A percentile compares a stretch with the other conserved stretches of the same genome.
Conservation (phyloP, 2,113 vertebrate species). For the Heterochromis multidens region DNA sequence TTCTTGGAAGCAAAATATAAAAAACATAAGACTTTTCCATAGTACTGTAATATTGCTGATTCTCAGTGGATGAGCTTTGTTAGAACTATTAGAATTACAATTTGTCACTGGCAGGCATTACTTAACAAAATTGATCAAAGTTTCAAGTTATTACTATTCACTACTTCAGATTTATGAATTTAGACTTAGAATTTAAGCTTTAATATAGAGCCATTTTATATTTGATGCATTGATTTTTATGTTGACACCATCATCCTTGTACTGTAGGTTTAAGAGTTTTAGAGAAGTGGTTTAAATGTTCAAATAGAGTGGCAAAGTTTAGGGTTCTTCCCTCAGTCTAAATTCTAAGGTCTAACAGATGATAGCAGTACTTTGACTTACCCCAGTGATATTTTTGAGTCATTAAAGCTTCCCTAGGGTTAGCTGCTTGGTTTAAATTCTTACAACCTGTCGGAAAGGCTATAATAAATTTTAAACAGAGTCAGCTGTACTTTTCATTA, state of each 20-base stretch:
- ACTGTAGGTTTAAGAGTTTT: neutral
- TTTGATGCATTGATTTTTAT: neutral
- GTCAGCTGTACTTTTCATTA: neutral
- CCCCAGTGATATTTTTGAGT: slow-evolving; percentile 8
- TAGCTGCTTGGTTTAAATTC: neutral
- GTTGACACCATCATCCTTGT: neutral
- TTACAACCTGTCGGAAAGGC: neutral
- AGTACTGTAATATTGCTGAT: neutral
- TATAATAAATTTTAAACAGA: neutral
- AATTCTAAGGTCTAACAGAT: neutral
- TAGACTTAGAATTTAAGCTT: neutral
- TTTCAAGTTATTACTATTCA: neutral
- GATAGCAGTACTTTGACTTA: slow-evolving; percentile 11
- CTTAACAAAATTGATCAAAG: neutral
- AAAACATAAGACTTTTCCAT: neutral
- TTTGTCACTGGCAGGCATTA: no score
- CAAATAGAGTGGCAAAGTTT: neutral
- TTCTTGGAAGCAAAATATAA: no score
- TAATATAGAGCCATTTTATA: neutral
- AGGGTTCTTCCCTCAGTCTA: neutral
- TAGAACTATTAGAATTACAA: neutral
- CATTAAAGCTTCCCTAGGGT: slow-evolving; percentile 2
- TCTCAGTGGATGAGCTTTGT: neutral
- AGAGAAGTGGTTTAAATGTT: neutral
- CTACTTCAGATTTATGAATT: neutral